Evolutionary conservation across 2,797 vertebrate genomes (phyloP).

Genomic region (Pantherophis alleghaniensis): DNA sequence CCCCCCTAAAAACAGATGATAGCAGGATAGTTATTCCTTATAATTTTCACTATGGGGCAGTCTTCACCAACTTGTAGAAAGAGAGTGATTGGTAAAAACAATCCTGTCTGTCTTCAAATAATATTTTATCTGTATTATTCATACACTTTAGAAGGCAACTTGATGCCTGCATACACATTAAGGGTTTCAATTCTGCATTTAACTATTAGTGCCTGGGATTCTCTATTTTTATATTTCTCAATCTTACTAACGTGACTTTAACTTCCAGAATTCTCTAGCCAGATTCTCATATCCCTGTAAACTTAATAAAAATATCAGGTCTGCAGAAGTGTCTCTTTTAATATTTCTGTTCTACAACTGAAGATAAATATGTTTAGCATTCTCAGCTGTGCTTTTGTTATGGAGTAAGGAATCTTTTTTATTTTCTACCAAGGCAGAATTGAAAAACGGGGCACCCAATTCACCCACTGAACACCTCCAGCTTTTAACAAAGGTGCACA

Average conservation of each 20-base stretch:
- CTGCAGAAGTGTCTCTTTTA: not conserved
- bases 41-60: not conserved
- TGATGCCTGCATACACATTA: not conserved
- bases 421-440: too few species aligned
- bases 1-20: not conserved
- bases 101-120: slow-evolving; percentile 3
- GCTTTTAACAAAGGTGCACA: too few species aligned
- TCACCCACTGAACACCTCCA: too few species aligned
- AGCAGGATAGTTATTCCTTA: not conserved
- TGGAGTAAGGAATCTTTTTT: too few species aligned
- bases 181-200: not conserved
- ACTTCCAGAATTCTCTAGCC: not conserved
- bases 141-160: not conserved
- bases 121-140: not conserved
- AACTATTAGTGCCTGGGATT: not conserved
- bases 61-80: not conserved
- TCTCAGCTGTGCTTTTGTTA: too few species aligned
- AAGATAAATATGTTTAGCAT: not conserved
- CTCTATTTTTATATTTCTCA: not conserved
- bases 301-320: not conserved
- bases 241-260: not conserved
- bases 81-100: not conserved
- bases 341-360: not conserved
- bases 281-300: not conserved
- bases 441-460: too few species aligned